Evolutionary conservation across 1,140 invertebrate species (phyloP).

Genomic region (Cyrtorhinus lividipennis): DNA sequence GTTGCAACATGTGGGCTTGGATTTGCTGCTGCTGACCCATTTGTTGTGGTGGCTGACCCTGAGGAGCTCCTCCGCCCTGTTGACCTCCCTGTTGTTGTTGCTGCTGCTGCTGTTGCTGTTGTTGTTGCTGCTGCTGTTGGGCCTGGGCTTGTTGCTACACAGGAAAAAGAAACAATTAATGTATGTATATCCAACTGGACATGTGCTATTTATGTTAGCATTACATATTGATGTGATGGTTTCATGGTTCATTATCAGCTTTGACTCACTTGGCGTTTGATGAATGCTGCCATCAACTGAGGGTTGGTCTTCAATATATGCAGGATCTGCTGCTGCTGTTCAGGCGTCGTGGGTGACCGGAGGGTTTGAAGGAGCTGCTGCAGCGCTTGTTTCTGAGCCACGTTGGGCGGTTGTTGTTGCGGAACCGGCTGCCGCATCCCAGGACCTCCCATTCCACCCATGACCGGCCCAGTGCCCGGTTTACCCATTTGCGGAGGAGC

Average conservation of each 20-base stretch:
- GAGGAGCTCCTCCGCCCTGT: constrained; percentile 29
- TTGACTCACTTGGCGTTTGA: constrained; percentile 57
- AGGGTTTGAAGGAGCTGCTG: constrained; percentile 82
- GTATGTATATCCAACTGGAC: too few relatives aligned
- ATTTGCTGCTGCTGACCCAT: constrained; percentile 28
- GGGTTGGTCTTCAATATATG: constrained; percentile 89
- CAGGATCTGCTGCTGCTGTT: constrained; percentile 85
- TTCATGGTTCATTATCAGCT: too few relatives aligned
- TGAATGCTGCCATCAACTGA: constrained; percentile 90
- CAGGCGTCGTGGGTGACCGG: constrained; percentile 72
- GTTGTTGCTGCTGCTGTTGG: too few relatives aligned
- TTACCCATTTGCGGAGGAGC: constrained; percentile 20
- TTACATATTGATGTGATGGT: too few relatives aligned
- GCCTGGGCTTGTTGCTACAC: too few relatives aligned
- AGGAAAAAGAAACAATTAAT: too few relatives aligned
- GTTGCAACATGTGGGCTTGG: constrained; percentile 27
- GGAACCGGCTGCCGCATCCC: constrained; percentile 11
- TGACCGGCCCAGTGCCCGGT: constrained; percentile 29
- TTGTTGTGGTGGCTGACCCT: constrained; percentile 26
- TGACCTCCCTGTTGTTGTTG: constrained; percentile 28
- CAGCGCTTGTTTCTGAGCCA: constrained; percentile 53
- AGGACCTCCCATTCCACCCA: constrained; percentile 26
- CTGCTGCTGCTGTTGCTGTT: constrained; percentile 29
- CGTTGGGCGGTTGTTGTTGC: constrained; percentile 19
- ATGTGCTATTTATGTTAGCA: too few relatives aligned